These are phyloP conservation scores for Probaryconus sp. DNA, from an alignment of 1,140 invertebrate species.

Conservation along the genomic window DNA sequence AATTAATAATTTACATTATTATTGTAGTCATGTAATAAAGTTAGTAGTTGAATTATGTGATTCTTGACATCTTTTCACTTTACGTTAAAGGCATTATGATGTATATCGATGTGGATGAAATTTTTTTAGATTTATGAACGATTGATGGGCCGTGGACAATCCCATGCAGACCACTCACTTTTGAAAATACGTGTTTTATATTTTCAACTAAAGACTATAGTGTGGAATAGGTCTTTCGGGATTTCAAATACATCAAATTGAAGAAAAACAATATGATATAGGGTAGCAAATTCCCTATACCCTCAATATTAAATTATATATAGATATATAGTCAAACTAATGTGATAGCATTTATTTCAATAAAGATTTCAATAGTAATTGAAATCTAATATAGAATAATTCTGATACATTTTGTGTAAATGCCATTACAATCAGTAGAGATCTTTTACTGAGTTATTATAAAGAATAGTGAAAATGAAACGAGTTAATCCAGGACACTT, in stretches of 20 bases:
- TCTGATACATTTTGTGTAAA: no score
- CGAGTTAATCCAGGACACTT: slow-evolving; percentile 41
- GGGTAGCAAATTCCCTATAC: slow-evolving; percentile 25
- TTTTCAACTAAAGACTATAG: slow-evolving; percentile 29
- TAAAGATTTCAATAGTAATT: no score
- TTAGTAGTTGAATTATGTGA: no score
- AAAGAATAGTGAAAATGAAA: slow-evolving; percentile 10
- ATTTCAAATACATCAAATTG: slow-evolving; percentile 43
- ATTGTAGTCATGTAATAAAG: no score
- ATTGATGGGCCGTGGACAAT: slow-evolving; percentile 40
- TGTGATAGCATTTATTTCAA: no score
- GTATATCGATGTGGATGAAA: slow-evolving; percentile 43
- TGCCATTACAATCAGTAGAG: slow-evolving; percentile 47
- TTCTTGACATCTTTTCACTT: slow-evolving; percentile 47
- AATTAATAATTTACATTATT: no score
- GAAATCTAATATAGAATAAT: no score
- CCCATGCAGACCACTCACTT: slow-evolving; percentile 53
- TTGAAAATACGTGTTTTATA: slow-evolving; percentile 57
- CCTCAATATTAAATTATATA: slow-evolving; percentile 15
- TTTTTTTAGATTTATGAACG: slow-evolving; percentile 46
- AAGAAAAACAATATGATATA: slow-evolving; percentile 43
- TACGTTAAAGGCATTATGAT: slow-evolving; percentile 14
- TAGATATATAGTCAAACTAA: no score
- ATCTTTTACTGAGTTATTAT: no score
- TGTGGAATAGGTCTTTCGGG: slow-evolving; percentile 54